Evolutionary conservation across 2,797 vertebrate genomes (phyloP), one percentile per base, ranked within the genome.

Genomic region (Aplochiton taeniatus): DNA sequence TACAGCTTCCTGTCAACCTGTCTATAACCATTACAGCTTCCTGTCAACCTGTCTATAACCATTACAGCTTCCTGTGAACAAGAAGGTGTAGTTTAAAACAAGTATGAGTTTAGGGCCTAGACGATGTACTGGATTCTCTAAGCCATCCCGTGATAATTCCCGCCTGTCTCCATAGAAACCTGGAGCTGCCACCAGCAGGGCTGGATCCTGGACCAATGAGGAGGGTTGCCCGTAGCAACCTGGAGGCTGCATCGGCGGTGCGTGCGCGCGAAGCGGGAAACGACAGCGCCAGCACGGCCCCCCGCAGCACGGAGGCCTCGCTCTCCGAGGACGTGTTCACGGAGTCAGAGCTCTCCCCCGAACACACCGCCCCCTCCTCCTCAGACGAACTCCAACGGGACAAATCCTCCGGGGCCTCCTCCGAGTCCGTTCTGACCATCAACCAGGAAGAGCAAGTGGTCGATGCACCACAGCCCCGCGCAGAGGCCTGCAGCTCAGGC

Each of bases 251-350:
- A 4, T n/a, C n/a, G n/a, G 18, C 53, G 9, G 18, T 20, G 19
- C 53, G 53, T 4, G 53, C 53, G 10, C 7, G 11, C 8, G 51
- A 53, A 4, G 70, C 50, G 9, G 76, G 83, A 82, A 14, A 91
- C 82, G 74, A 94, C 65, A 94, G 94, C 58, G 87, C 87, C 74
- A 94, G 93, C 75, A 93, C 93, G 11, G 93, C 93, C 57, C 93
- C 93, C 0, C 85, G 91, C 74, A 94, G 93, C 85, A 94, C 92
- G 0, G 94, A 95, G 70, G 93, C 93, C 65, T 95, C 94, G 57
- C 81, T 95, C 64, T 95, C 94, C 42, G 94, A 95, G 88, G 94
- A 95, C 4, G 94, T 95, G 8, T 95, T 95, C 81, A 94, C 94
- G n/a, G 94, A 94, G 76, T 94, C 94, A 0, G 94, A 95, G 85